Percentiles rank a stretch among this genome's conserved stretches.
Conservation (phyloP, 1,140 invertebrate genomes). For the Drosophila melanica region DNA sequence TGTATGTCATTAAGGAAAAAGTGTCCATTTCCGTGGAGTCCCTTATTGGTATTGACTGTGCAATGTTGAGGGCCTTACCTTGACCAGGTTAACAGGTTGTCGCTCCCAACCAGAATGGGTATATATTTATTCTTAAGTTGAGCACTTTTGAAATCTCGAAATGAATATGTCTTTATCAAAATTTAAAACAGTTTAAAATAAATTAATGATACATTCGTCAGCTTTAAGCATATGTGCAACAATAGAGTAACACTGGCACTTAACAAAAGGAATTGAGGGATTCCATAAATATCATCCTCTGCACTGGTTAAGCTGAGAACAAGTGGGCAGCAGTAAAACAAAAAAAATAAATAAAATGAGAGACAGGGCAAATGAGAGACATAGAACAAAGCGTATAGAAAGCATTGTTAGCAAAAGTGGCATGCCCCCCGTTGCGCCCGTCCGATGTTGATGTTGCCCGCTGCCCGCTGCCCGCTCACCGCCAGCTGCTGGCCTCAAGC, state of each 20-base stretch:
- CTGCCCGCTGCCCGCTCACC: constrained; percentile 34
- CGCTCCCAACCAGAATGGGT: background rate
- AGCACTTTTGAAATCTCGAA: too few relatives aligned
- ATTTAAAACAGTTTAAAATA: background rate
- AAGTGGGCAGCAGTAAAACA: background rate
- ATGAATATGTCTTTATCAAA: background rate
- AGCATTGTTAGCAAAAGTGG: constrained; percentile 49
- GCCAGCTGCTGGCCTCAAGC: constrained; percentile 33
- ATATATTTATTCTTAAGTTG: too few relatives aligned
- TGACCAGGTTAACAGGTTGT: constrained; percentile 15
- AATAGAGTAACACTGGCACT: constrained; percentile 27
- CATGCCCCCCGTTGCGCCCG: constrained; percentile 4
- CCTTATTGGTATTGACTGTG: constrained; percentile 12
- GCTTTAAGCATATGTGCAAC: background rate
- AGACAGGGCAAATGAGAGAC: background rate
- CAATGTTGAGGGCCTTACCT: constrained; percentile 19
- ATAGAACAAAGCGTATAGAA: constrained; percentile 44
- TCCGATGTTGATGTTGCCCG: background rate
- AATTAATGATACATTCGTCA: constrained; percentile 1
- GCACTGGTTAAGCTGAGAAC: background rate
- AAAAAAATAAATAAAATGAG: too few relatives aligned
- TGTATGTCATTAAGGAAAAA: constrained; percentile 40
- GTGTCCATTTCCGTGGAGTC: constrained; percentile 15
- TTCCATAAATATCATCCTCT: background rate
- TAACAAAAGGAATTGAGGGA: constrained; percentile 11